Base-by-base conservation (phyloP, 2,797 vertebrate species). In the Toxotes lorentzi region DNA sequence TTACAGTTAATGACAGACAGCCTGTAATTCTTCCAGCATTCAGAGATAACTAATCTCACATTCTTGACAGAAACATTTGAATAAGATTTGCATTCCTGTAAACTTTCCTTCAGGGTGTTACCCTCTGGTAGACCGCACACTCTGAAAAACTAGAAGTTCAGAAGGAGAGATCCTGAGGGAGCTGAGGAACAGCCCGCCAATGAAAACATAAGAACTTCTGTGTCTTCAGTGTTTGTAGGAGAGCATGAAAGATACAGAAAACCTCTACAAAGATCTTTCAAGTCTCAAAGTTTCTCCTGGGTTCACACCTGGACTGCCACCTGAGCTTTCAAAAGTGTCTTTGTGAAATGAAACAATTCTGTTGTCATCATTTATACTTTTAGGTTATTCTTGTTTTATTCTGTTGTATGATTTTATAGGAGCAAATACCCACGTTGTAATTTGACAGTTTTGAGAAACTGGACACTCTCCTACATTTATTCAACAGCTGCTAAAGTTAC, bases 41-140 rank as follows among this genome's bases (percentile, higher is more conserved):
- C 5, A 24, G 5, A 34, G 40, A 41, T 27, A 50, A 72, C 10
- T 21, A 0, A 38, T 68, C 57, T 57, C 38, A 61, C 62, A 68
- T 70, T 73, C 59, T 24, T 76, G 24, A 72, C 41, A 17, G 38
- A n/a, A 56, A 47, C 1, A 72, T 88, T 87, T 88, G 76, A 79
- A 73, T 85, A 76, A 58, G 47, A 84, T 88, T 84, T 88, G 77
- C 74, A 61, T 87, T n/a, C 3, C 61, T 56, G 30, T 60, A 50
- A 45, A 57, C 14, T 2, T 14, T 0, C 16, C 71, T 27, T 54
- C 4, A 13, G 66, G 54, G 21, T 4, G 17, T 16, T 8, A 43
- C 6, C 5, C 21, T 21, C 23, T 8, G 4, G 32, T 19, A 16
- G 14, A 12, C 21, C 7, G 7, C 11, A 12, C 51, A 38, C 21